phyloP scores from a whole-genome alignment of 2,797 vertebrate species.

The Silurus lanzhouensis region DNA sequence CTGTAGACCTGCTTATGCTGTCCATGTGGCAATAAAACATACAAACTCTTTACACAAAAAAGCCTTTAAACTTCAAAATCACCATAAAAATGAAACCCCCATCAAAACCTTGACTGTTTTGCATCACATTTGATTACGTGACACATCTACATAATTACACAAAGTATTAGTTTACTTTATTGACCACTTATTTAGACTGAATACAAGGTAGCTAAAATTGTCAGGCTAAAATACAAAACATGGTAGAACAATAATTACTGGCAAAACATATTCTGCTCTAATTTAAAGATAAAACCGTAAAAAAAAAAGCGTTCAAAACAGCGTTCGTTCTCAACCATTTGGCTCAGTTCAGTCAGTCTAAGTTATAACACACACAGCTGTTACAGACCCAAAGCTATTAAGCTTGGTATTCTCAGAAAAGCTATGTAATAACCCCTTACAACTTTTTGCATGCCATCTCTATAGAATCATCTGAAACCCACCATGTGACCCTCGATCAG shows the following conservation, averaged over 20 bases:
- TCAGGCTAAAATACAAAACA: not conserved
- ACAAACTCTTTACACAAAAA: not conserved
- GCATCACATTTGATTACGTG: not conserved
- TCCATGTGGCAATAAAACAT: not conserved
- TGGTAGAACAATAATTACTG: constrained; percentile 13
- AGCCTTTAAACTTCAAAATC: not conserved
- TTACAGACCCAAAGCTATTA: not conserved
- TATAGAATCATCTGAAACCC: not conserved
- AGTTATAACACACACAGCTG: not conserved
- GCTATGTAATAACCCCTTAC: too few species aligned
- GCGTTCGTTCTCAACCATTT: not conserved
- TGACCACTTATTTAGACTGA: not conserved
- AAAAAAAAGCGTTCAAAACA: not conserved
- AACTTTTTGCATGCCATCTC: not conserved
- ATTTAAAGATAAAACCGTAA: not conserved
- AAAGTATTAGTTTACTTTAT: constrained; percentile 14
- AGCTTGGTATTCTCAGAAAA: not conserved
- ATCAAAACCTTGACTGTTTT: not conserved
- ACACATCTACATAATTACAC: constrained; percentile 4
- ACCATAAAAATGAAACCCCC: not conserved
- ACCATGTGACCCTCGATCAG: not conserved
- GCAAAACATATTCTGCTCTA: not conserved
- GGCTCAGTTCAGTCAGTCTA: not conserved
- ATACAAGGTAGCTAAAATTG: not conserved
- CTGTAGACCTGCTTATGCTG: constrained; percentile 26